Base-by-base conservation (phyloP, 2,113 vertebrate species). In the Tilapia sparmanii region DNA sequence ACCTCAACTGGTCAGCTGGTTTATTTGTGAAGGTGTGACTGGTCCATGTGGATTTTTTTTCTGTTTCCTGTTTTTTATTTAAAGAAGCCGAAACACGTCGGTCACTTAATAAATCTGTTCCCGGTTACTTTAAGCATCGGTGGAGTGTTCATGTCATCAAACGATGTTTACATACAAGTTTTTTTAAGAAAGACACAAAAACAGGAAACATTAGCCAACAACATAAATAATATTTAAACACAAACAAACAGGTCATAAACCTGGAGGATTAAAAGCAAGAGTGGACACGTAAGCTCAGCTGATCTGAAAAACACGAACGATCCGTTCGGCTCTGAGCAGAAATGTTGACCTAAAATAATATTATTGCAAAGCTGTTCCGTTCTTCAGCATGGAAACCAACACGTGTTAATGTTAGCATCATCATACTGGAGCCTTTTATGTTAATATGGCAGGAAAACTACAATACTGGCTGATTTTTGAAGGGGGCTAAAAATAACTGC, bases 91-190 rank as follows among this genome's bases (percentile, higher is more conserved):
- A 10, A 52, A 52, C 18, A 2, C 4, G 8, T 52, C 18, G 5
- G 57, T 35, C 61, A 8, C 31, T 35, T 35, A 35, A 66, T n/a
- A 35, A 66, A 8, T n/a, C 61, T 35, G 10, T 63, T 35, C 59
- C 18, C 1, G 4, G 18, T 0, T 12, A 35, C 31, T 63, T 66
- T 35, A 66, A 35, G 10, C 18, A 18, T 66, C 4, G 10, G 16
- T 63, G 59, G 59, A 12, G 61, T 35, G 6, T 3, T 35, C 18
- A 13, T n/a, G 29, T 3, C 61, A 66, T 38, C 4, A 66, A 38
- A 61, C 12, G 4, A 31, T n/a, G 31, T n/a, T 35, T 66, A 0
- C 61, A 66, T 35, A 38, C 24, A 29, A 73, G 3, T 7, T 2
- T 45, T 73, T 45, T 0, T 18, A 73, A 45, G 68, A 10, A 45